Percentiles rank a stretch among this genome's conserved stretches.
Evolutionary conservation across 2,888 invertebrate species (phyloP).

Genomic region (Polylopha cassiicola): DNA sequence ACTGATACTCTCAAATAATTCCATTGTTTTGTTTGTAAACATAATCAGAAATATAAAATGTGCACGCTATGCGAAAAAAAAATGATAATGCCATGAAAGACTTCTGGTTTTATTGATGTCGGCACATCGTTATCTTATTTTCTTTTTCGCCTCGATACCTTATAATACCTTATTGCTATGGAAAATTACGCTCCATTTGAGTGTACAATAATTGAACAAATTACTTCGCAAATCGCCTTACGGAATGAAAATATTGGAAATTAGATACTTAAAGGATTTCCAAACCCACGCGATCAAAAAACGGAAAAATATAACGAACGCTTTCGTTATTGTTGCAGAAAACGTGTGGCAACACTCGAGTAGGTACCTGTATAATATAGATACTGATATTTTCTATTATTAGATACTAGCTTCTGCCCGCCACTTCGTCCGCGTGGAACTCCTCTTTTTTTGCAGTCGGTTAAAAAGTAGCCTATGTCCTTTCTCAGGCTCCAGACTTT

Average conservation of each 20-base stretch:
- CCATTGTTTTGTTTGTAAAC: not conserved
- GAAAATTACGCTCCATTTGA: conserved; percentile 60
- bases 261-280: conserved; percentile 65
- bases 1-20: not conserved
- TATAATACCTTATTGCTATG: conserved; percentile 48
- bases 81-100: conserved; percentile 28
- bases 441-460: too few relatives aligned
- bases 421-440: too few relatives aligned
- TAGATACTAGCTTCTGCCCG: too few relatives aligned
- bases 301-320: conserved; percentile 1
- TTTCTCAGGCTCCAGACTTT: too few relatives aligned
- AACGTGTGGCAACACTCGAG: too few relatives aligned
- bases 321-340: too few relatives aligned
- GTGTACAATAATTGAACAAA: conserved; percentile 65
- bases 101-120: conserved; percentile 46
- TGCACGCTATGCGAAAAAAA: conserved; percentile 14
- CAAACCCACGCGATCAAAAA: conserved; percentile 20
- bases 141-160: conserved; percentile 47
- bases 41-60: conserved; percentile 22
- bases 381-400: too few relatives aligned
- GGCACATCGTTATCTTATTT: conserved; percentile 65
- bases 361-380: too few relatives aligned
- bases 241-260: conserved; percentile 53
- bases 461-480: too few relatives aligned
- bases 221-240: conserved; percentile 62